phyloP scores from a whole-genome alignment of 2,113 vertebrate genomes.

The Myiozetetes cayanensis region DNA sequence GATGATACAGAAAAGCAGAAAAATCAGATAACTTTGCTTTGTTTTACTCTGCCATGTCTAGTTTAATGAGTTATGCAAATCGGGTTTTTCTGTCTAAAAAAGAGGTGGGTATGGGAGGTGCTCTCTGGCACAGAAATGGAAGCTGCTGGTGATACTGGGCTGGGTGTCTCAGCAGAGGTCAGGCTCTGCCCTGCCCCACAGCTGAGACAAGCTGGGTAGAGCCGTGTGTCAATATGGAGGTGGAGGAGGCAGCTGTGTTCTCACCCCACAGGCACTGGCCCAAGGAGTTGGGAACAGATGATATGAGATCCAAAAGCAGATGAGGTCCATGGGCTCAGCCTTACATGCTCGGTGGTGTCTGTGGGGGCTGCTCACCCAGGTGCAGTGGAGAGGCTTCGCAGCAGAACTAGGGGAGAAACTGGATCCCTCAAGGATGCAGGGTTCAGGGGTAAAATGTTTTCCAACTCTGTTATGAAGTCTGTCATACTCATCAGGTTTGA shows the following conservation, averaged over 20 bases:
- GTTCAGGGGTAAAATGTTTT: background rate
- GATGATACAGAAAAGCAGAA: background rate
- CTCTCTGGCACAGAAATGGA: background rate
- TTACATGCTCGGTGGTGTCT: background rate
- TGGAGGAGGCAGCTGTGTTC: background rate
- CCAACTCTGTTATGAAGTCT: background rate
- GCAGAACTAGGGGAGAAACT: background rate
- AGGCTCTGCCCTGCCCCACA: background rate
- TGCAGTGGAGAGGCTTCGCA: rapidly evolving
- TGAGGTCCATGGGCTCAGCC: background rate
- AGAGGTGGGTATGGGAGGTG: rapidly evolving
- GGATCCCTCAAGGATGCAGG: rapidly evolving
- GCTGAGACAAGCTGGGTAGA: background rate
- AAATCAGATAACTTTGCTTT: background rate
- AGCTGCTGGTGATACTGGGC: background rate
- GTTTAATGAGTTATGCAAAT: background rate
- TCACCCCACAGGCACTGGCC: rapidly evolving
- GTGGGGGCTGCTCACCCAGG: background rate
- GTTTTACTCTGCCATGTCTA: background rate
- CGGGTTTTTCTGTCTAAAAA: background rate
- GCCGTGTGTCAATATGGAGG: rapidly evolving
- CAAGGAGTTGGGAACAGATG: background rate
- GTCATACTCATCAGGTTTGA: background rate
- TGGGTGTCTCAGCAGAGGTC: background rate
- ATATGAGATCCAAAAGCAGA: background rate